A percentile compares a stretch with the other conserved stretches of the same genome.
Evolutionary conservation across 2,888 invertebrate genomes (phyloP).

Genomic region (Drosophila falleni): DNA sequence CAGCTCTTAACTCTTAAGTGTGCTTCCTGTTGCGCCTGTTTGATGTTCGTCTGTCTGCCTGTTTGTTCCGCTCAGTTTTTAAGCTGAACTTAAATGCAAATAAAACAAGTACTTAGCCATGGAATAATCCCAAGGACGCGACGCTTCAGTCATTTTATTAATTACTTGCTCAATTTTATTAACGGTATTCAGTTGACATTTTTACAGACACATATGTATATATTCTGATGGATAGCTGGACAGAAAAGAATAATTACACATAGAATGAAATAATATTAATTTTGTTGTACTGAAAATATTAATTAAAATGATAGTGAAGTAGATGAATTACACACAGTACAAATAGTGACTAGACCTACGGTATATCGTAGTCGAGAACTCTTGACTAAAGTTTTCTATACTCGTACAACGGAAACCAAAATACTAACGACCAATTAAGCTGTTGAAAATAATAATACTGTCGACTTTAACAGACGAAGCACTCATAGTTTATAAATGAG

Average conservation of each 20-base stretch:
- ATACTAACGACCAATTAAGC: no score
- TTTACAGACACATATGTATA: no score
- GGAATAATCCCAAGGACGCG: conserved; percentile 9
- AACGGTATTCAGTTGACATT: conserved; percentile 22
- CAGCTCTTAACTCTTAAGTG: conserved; percentile 43
- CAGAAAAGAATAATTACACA: background rate
- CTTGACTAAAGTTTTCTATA: no score
- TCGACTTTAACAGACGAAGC: no score
- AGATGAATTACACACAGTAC: no score
- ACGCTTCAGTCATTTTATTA: conserved; percentile 49
- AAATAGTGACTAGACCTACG: no score
- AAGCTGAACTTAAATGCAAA: conserved; percentile 49
- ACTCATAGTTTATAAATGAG: background rate
- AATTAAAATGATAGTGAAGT: no score
- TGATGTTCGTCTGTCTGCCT: conserved; percentile 48
- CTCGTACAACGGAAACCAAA: no score
- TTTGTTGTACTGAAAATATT: no score
- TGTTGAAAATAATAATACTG: no score
- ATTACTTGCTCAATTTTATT: conserved; percentile 60
- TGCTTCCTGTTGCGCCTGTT: conserved; percentile 56
- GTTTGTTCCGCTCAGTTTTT: conserved; percentile 51
- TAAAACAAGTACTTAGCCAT: conserved; percentile 58
- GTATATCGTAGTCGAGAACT: no score
- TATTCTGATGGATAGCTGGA: background rate
- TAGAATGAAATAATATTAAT: background rate